These are phyloP conservation scores for Planococcus citri DNA, from an alignment of 1,140 invertebrate species.

Conservation along the genomic window DNA sequence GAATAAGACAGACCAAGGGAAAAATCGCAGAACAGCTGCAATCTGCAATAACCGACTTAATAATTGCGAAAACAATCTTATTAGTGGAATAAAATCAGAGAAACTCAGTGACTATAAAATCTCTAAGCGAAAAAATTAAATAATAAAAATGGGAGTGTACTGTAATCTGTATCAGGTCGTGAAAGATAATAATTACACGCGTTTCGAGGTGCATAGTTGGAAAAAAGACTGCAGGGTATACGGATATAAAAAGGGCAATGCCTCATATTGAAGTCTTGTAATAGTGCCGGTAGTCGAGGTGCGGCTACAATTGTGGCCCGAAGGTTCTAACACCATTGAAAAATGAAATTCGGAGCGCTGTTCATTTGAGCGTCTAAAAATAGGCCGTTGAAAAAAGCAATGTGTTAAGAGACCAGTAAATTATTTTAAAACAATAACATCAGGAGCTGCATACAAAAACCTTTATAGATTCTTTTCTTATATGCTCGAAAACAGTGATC, in stretches of 20 bases:
- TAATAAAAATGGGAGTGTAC: background rate
- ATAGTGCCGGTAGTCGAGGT: background rate
- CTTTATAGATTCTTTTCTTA: background rate
- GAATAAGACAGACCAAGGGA: too few species aligned
- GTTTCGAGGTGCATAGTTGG: background rate
- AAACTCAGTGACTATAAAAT: background rate
- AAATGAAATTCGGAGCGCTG: constrained; percentile 1
- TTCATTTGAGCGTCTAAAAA: background rate
- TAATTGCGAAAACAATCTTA: too few species aligned
- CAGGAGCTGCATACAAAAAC: background rate
- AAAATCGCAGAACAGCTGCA: too few species aligned
- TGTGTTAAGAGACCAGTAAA: background rate
- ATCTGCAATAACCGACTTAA: too few species aligned
- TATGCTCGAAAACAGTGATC: background rate
- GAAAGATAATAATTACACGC: constrained; percentile 3
- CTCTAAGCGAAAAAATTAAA: background rate
- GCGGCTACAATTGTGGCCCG: background rate
- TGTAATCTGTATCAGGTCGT: constrained; percentile 2
- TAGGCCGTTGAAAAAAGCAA: background rate
- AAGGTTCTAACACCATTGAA: background rate
- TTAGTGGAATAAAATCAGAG: background rate
- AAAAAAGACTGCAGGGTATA: constrained; percentile 2
- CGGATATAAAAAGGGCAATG: background rate
- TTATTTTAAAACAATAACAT: background rate
- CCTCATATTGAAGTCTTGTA: background rate